Conservation (phyloP, 2,888 invertebrate species). For the Agonopterix heracliana region DNA sequence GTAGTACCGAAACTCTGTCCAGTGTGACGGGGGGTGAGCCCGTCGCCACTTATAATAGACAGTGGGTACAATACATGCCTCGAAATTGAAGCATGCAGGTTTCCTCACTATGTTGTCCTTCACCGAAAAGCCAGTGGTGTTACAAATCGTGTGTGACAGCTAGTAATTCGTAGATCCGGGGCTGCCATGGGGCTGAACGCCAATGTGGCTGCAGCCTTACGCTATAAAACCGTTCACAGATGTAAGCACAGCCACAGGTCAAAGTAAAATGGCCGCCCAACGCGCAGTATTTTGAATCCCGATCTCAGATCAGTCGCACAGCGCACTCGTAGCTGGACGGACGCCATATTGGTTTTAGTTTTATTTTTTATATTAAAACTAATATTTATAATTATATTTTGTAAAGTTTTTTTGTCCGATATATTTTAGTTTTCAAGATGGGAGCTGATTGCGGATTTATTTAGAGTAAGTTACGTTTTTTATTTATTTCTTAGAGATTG, state of each 20-base stretch:
- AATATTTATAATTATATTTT: constrained; percentile 5
- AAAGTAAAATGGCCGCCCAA: not conserved
- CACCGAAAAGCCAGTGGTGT: no score
- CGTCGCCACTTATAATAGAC: no score
- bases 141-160: no score
- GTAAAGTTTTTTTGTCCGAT: constrained; percentile 3
- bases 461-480: not conserved
- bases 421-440: not conserved
- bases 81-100: no score
- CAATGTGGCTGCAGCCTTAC: not conserved
- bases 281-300: not conserved
- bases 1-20: no score
- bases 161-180: no score
- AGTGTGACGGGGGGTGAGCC: no score
- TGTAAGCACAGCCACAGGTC: not conserved
- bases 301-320: not conserved
- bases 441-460: not conserved
- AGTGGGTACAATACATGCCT: no score
- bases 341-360: not conserved
- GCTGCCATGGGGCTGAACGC: not conserved
- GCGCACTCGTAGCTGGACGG: not conserved
- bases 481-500: no score
- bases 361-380: constrained; percentile 4
- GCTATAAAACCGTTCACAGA: not conserved
- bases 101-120: no score